Evolutionary conservation across 2,113 vertebrate species (phyloP).

Genomic region (Cyanocitta stelleri): DNA sequence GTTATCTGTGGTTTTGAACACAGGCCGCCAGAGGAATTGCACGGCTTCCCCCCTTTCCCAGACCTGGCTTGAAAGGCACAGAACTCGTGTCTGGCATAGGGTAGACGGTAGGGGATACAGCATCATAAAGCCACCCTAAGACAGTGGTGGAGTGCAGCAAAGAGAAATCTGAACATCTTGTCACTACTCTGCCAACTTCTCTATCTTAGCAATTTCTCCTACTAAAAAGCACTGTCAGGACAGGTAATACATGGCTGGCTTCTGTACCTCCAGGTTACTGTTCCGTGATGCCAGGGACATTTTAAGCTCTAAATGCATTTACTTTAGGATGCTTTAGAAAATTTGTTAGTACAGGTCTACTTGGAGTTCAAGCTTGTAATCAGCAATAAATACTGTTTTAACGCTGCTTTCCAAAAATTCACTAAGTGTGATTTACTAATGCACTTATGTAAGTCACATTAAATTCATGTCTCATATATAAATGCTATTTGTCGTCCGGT

Average conservation of each 20-base stretch:
- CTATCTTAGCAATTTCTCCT: background rate
- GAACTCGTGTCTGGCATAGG: no score
- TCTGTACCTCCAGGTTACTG: background rate
- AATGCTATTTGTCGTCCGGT: background rate
- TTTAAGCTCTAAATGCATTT: background rate
- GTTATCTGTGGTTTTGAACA: no score
- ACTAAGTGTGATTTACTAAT: background rate
- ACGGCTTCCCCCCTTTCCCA: no score
- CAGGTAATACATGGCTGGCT: background rate
- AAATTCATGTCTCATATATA: background rate
- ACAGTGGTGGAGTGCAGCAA: background rate
- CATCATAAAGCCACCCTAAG: no score
- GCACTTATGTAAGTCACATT: background rate
- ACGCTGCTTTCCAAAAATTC: background rate
- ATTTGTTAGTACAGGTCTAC: background rate
- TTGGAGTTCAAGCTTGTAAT: background rate
- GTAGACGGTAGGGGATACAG: no score
- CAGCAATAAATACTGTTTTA: background rate
- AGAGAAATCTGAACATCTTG: background rate
- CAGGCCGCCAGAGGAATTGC: no score
- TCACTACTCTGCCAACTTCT: background rate
- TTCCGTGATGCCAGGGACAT: accelerated
- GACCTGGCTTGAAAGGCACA: no score
- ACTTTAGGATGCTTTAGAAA: background rate
- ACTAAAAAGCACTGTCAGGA: accelerated